Percentiles rank a stretch among this genome's conserved stretches.
Conservation (phyloP, 2,113 vertebrate species). For the Archilochus colubris region DNA sequence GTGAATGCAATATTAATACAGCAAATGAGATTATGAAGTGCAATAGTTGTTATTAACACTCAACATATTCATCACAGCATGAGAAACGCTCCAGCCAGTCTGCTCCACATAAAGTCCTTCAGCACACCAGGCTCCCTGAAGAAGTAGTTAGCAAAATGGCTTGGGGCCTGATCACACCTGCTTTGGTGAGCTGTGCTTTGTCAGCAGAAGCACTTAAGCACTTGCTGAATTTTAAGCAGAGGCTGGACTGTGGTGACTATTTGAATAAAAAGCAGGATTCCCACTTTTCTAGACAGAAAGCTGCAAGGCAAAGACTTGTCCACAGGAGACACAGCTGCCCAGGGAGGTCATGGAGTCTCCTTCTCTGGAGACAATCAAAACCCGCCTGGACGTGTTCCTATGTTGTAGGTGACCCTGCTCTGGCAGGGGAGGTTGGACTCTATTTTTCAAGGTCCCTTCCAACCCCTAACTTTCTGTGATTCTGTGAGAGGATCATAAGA, state of each 20-base stretch:
- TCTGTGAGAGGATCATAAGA: not conserved
- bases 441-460: too few relatives aligned
- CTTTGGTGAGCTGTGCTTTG: not conserved
- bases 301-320: not conserved
- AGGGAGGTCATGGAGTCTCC: too few relatives aligned
- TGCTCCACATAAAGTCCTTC: not conserved
- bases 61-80: not conserved
- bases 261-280: not conserved
- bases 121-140: not conserved
- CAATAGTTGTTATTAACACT: not conserved
- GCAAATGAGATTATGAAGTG: not conserved
- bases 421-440: too few relatives aligned
- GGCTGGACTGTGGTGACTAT: too few relatives aligned
- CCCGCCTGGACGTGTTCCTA: too few relatives aligned
- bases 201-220: not conserved
- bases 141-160: not conserved
- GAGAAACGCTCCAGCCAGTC: not conserved
- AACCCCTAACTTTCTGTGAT: too few relatives aligned
- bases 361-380: too few relatives aligned
- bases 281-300: not conserved
- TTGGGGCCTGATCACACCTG: not conserved
- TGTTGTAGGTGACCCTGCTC: too few relatives aligned
- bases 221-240: not conserved
- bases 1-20: not conserved
- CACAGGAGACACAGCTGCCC: not conserved